These are phyloP conservation scores for Paracentrotus lividus DNA, from an alignment of 53 echinoderm and acorn worm species.

Conservation along the genomic window DNA sequence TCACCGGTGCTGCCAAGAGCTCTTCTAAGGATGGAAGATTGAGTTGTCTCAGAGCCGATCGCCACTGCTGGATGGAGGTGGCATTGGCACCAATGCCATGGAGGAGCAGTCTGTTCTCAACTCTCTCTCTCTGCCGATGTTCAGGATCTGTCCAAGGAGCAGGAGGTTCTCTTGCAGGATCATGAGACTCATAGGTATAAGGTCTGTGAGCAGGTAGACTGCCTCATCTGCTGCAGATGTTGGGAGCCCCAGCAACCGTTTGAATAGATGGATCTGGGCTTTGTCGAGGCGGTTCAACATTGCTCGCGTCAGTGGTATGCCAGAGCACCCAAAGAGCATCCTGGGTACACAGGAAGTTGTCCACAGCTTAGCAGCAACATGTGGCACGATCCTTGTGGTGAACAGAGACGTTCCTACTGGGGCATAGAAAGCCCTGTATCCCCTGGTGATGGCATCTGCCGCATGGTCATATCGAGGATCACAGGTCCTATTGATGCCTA, in stretches of 20 bases:
- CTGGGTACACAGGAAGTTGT: not conserved
- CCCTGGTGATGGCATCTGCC: not conserved
- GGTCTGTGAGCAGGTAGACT: not conserved
- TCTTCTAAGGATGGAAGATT: too few species aligned
- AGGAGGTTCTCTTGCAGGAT: not conserved
- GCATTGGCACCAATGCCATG: too few species aligned
- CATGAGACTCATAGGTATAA: too few species aligned
- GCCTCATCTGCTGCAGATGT: not conserved
- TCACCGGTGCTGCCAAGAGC: too few species aligned
- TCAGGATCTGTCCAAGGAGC: too few species aligned
- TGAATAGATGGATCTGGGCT: not conserved
- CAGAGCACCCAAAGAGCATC: not conserved
- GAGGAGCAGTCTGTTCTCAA: too few species aligned
- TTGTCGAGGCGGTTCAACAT: not conserved
- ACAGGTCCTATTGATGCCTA: not conserved
- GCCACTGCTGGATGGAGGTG: too few species aligned
- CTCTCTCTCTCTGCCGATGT: too few species aligned
- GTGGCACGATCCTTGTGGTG: not conserved
- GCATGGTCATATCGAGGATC: not conserved
- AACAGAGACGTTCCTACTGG: not conserved
- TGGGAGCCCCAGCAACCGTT: slow-evolving; percentile 29
- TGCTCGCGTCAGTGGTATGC: not conserved
- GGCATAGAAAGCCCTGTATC: not conserved
- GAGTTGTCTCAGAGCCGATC: too few species aligned
- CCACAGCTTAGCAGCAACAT: not conserved